These are phyloP conservation scores for Macrocentrus cingulum DNA, from an alignment of 1,140 invertebrate species.

Conservation along the genomic window DNA sequence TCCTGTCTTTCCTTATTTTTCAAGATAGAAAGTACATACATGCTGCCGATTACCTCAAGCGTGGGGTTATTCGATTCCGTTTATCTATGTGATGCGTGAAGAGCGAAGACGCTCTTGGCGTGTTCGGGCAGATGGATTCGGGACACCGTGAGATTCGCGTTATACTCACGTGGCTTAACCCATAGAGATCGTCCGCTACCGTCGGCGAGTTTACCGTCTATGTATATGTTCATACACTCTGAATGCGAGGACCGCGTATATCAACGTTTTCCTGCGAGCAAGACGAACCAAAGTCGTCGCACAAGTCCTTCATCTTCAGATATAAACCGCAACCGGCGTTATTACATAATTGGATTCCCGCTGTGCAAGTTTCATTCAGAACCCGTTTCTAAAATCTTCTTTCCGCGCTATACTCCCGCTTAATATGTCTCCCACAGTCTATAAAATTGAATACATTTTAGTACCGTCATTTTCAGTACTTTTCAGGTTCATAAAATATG, in stretches of 20 bases:
- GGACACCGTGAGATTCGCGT: conserved; percentile 29
- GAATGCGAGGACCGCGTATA: conserved; percentile 9
- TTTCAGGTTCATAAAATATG: too few species aligned
- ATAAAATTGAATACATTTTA: too few species aligned
- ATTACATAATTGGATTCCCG: conserved; percentile 27
- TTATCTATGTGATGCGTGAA: conserved; percentile 26
- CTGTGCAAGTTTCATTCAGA: conserved; percentile 13
- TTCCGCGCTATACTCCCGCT: too few species aligned
- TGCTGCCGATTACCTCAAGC: conserved; percentile 24
- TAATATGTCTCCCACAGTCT: too few species aligned
- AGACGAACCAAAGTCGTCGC: neutral
- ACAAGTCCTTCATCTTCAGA: conserved; percentile 5
- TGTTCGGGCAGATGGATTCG: conserved; percentile 30
- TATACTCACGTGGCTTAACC: conserved; percentile 25
- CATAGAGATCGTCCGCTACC: conserved; percentile 13
- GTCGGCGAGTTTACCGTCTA: neutral
- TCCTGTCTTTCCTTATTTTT: conserved; percentile 10
- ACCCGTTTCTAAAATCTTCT: too few species aligned
- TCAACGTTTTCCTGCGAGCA: neutral
- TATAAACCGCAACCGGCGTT: conserved; percentile 22
- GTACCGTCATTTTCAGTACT: too few species aligned
- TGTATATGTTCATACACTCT: too few species aligned
- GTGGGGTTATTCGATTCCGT: conserved; percentile 27
- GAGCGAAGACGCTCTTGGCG: conserved; percentile 16
- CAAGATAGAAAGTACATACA: conserved; percentile 15